A percentile compares a stretch with the other conserved stretches of the same genome.
These are phyloP conservation scores for Hydrochoerus hydrochaeris DNA, from an alignment of 2,113 vertebrate species.

Conservation along the genomic window DNA sequence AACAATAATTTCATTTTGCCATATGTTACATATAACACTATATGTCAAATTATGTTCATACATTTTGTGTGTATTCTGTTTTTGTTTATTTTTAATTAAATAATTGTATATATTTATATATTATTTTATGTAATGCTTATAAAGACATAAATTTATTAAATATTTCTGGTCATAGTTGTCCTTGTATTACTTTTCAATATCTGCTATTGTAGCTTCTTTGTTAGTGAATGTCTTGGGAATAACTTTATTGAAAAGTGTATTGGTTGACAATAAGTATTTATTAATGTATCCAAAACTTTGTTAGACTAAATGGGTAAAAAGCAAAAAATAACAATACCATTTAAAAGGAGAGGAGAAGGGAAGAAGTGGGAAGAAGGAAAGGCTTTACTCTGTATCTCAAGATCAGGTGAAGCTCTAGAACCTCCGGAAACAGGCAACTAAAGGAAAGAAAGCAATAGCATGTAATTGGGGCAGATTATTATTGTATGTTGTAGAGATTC, in stretches of 20 bases:
- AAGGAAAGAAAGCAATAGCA: not conserved
- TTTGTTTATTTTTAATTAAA: not conserved
- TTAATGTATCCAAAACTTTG: constrained; percentile 12
- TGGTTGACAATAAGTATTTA: not conserved
- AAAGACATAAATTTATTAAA: not conserved
- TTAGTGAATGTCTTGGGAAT: not conserved
- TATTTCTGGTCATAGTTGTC: not conserved
- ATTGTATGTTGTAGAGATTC: not conserved
- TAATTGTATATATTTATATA: not conserved
- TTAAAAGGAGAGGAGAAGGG: not conserved
- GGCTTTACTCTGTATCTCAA: not conserved
- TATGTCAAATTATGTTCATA: constrained; percentile 34
- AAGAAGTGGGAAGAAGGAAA: not conserved
- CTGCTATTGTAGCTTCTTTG: not conserved
- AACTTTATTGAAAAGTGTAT: not conserved
- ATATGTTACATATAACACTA: not conserved
- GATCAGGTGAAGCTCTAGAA: not conserved
- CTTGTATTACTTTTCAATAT: not conserved
- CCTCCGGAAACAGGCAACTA: not conserved
- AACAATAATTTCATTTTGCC: not conserved
- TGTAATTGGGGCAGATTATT: not conserved
- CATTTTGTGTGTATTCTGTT: not conserved
- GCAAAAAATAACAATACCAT: not conserved
- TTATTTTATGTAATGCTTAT: constrained; percentile 6
- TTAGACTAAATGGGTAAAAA: constrained; percentile 9